Conservation (phyloP, 1,140 invertebrate species). For the Stratiolaelaps scimitus region DNA sequence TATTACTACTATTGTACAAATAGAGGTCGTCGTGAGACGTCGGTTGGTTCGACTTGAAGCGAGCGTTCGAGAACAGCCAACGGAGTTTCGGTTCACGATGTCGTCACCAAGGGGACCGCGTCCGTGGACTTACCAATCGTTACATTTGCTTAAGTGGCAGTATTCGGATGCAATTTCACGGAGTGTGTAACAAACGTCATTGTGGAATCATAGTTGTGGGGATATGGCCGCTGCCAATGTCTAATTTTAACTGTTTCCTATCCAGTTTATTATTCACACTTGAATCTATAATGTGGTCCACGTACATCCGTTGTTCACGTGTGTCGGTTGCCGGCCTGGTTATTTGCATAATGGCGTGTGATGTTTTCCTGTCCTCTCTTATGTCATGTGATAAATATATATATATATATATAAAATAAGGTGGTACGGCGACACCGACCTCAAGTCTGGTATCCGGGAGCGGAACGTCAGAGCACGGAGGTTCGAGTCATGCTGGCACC, state of each 20-base stretch:
- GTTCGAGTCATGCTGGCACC: conserved; percentile 6
- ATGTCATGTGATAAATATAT: too few species aligned
- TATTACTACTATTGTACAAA: too few species aligned
- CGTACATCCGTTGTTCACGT: not conserved
- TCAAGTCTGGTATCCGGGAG: conserved; percentile 22
- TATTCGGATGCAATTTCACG: not conserved
- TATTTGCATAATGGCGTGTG: not conserved
- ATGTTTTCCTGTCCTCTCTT: too few species aligned
- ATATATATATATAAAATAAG: not conserved
- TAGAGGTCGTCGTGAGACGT: too few species aligned
- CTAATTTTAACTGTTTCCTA: not conserved
- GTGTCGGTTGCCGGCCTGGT: not conserved
- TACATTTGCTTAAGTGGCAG: too few species aligned
- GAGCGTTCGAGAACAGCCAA: too few species aligned
- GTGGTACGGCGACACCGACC: conserved; percentile 10
- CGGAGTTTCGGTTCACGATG: too few species aligned
- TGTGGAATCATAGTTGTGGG: not conserved
- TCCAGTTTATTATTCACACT: not conserved
- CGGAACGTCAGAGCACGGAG: conserved; percentile 12
- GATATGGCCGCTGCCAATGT: conserved; percentile 10
- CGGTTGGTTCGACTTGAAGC: too few species aligned
- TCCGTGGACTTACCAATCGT: too few species aligned
- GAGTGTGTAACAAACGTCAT: not conserved
- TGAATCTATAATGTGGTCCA: not conserved
- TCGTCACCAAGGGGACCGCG: too few species aligned